Base-by-base conservation (phyloP, 2,797 vertebrate species). In the Menidia menidia region DNA sequence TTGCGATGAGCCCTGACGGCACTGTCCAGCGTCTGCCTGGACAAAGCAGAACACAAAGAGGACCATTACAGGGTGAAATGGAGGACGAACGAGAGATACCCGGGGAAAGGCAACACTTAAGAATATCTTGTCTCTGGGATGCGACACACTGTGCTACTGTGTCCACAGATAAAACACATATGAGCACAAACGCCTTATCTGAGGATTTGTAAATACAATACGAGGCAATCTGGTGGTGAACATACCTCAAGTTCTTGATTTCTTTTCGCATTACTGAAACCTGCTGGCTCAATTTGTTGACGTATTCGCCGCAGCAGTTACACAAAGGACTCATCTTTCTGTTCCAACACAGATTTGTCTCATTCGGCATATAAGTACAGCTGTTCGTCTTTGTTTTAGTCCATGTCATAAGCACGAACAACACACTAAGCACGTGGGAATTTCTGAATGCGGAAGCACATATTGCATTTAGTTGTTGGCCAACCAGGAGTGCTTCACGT, bases 221-320 rank as follows among this genome's bases (percentile, higher is more conserved):
- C 31, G 16, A 16, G 30, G 25, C n/a, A 30, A 6, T 9, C 33
- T 11, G 10, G 39, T 6, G 8, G 19, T 25, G 35, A 68, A 59
- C 80, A 3, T 89, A 95, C 94, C 94, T 93, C 57, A 95, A 77
- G 66, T 95, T 95, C 84, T 91, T 94, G 5, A 95, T 88, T 82
- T 95, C 94, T 68, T 86, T 94, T 53, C 94, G 88, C 94, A 95
- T 94, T 11, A 94, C 89, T 67, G 91, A 92, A 54, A 94, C 87
- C 63, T 95, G 94, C 76, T 91, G 89, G 33, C 78, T 86, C 8
- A 94, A 77, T 64, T 78, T 86, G 2, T 71, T 33, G 1, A 89
- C 9, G 30, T 77, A 64, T 1, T 91, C 87, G 0, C 59, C 41
- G 50, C 87, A 81, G 68, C 85, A 79, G 18, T 61, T 72, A 51